Percentiles rank a stretch among this genome's conserved stretches.
Evolutionary conservation across 2,113 vertebrate genomes (phyloP).

Genomic region (Panthera leo): DNA sequence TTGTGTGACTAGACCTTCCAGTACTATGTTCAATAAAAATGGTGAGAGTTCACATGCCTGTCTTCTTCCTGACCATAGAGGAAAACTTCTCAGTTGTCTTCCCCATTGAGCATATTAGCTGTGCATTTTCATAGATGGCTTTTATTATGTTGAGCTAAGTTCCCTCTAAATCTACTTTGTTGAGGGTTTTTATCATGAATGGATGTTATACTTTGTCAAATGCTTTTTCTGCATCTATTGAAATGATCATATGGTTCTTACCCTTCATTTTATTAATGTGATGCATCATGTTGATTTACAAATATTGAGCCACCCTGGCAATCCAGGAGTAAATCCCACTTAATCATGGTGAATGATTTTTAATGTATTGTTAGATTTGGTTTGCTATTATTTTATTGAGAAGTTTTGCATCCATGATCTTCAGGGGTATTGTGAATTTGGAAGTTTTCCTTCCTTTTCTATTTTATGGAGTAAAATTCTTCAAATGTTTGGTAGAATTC

Average conservation of each 20-base stretch:
- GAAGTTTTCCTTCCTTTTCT: not conserved
- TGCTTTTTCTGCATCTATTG: not conserved
- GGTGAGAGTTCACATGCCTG: accelerated
- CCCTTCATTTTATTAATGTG: not conserved
- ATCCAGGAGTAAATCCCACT: not conserved
- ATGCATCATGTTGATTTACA: not conserved
- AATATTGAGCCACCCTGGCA: not conserved
- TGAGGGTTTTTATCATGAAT: not conserved
- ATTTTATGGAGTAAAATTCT: not conserved
- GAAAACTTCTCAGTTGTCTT: not conserved
- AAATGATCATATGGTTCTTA: not conserved
- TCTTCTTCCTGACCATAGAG: not conserved
- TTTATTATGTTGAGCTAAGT: not conserved
- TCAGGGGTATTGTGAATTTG: not conserved
- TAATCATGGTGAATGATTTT: not conserved
- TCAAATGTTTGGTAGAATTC: not conserved
- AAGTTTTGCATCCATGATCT: not conserved
- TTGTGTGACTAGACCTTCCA: not conserved
- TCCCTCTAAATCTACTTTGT: not conserved
- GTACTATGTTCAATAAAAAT: not conserved
- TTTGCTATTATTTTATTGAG: not conserved
- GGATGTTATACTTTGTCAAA: not conserved
- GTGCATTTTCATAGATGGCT: not conserved
- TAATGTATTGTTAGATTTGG: not conserved
- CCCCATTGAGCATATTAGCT: not conserved